Percentiles rank a stretch among this genome's conserved stretches.
phyloP scores from a whole-genome alignment of 2,113 vertebrate species.

The Campylomormyrus numenius region DNA sequence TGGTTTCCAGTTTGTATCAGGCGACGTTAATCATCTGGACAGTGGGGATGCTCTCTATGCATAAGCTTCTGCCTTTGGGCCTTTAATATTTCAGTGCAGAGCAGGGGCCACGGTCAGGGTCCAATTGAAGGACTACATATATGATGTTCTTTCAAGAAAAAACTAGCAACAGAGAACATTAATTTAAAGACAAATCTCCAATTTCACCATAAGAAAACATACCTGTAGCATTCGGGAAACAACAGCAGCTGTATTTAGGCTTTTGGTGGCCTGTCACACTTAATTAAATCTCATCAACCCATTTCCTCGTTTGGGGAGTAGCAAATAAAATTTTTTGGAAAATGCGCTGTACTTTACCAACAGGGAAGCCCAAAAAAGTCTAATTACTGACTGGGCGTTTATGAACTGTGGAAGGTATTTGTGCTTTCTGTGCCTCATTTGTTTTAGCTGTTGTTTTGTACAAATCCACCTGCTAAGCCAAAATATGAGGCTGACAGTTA shows the following conservation, averaged over 20 bases:
- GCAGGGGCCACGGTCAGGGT: neutral
- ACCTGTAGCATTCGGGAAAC: neutral
- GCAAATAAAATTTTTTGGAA: neutral
- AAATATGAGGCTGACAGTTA: neutral
- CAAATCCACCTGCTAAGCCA: neutral
- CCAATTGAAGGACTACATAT: neutral
- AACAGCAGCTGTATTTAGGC: neutral
- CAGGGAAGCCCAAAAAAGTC: neutral
- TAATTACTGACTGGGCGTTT: neutral
- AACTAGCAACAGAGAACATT: neutral
- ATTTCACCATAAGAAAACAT: neutral
- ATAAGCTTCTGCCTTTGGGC: neutral
- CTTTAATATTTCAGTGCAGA: neutral
- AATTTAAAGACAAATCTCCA: neutral
- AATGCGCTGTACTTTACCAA: neutral
- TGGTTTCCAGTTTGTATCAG: neutral
- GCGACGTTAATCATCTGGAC: conserved; percentile 11
- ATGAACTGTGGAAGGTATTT: neutral
- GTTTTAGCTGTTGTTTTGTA: neutral
- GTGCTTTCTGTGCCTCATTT: neutral
- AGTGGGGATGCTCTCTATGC: neutral
- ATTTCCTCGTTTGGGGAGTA: neutral
- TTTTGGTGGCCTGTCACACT: neutral
- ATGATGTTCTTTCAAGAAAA: neutral
- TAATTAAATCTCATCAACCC: neutral